These are phyloP conservation scores for Diogma glabrata DNA, from an alignment of 2,888 invertebrate genomes.

Conservation along the genomic window DNA sequence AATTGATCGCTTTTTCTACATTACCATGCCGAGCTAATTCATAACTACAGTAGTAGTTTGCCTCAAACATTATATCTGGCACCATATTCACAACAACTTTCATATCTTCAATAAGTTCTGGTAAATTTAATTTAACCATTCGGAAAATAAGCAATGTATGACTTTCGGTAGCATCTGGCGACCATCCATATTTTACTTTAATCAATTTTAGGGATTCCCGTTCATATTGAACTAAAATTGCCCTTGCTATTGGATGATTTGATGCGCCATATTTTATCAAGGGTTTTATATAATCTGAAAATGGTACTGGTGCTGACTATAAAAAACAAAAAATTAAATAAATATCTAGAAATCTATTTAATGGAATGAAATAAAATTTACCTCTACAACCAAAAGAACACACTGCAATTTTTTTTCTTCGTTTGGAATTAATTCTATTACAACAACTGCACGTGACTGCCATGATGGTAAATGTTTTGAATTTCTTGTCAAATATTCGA, in stretches of 20 bases:
- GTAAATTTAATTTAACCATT: slow-evolving; percentile 31
- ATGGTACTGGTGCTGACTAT: slow-evolving; percentile 33
- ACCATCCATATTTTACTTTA: slow-evolving; percentile 35
- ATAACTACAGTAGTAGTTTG: slow-evolving; percentile 33
- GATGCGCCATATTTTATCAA: slow-evolving; percentile 31
- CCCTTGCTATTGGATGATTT: slow-evolving; percentile 31
- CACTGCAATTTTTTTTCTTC: slow-evolving; percentile 33
- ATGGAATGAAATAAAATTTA: background rate
- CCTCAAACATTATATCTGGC: slow-evolving; percentile 27
- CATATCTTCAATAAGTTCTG: slow-evolving; percentile 34
- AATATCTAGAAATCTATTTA: background rate
- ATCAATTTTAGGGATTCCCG: slow-evolving; percentile 35
- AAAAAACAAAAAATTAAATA: too few species aligned
- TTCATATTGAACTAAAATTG: slow-evolving; percentile 33
- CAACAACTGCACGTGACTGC: slow-evolving; percentile 31
- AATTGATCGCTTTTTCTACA: slow-evolving; percentile 28
- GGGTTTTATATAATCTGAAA: slow-evolving; percentile 30
- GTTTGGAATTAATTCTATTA: slow-evolving; percentile 31
- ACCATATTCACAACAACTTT: slow-evolving; percentile 28
- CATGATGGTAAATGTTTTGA: slow-evolving; percentile 29
- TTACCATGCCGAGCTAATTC: slow-evolving; percentile 31
- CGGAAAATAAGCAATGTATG: slow-evolving; percentile 31
- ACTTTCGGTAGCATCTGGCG: slow-evolving; percentile 26
- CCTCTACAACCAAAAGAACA: slow-evolving; percentile 25
- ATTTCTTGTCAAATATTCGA: slow-evolving; percentile 28